These are phyloP conservation scores for Clarias gariepinus DNA, from an alignment of 2,113 vertebrate genomes.

Conservation along the genomic window DNA sequence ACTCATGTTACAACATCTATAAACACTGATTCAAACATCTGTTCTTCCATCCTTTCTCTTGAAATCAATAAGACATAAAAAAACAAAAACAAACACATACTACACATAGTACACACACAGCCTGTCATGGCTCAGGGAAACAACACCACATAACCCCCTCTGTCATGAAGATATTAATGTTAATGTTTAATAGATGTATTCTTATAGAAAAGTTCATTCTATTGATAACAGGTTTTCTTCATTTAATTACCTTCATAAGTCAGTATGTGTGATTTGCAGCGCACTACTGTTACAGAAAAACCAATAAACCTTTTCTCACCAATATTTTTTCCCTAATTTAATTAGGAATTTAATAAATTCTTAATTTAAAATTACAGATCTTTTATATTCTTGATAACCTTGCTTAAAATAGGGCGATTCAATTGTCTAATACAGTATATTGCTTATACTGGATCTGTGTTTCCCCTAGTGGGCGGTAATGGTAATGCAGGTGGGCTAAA, in stretches of 20 bases:
- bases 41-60: neutral
- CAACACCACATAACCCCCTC: neutral
- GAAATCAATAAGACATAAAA: neutral
- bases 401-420: neutral
- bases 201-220: neutral
- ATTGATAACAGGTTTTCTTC: neutral
- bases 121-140: neutral
- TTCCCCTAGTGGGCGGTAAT: too few species aligned
- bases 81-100: neutral
- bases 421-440: too few species aligned
- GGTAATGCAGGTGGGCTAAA: too few species aligned
- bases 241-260: neutral
- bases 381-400: neutral
- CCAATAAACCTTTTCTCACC: neutral
- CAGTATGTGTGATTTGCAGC: neutral
- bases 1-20: neutral
- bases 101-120: neutral
- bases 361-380: neutral
- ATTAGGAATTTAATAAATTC: too few species aligned
- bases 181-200: neutral
- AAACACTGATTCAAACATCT: neutral
- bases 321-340: too few species aligned
- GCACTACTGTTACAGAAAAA: neutral
- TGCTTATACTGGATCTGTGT: too few species aligned
- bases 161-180: neutral